These are phyloP conservation scores for Aphaenogaster ashmeadi DNA, from an alignment of 1,140 invertebrate genomes.

Conservation along the genomic window DNA sequence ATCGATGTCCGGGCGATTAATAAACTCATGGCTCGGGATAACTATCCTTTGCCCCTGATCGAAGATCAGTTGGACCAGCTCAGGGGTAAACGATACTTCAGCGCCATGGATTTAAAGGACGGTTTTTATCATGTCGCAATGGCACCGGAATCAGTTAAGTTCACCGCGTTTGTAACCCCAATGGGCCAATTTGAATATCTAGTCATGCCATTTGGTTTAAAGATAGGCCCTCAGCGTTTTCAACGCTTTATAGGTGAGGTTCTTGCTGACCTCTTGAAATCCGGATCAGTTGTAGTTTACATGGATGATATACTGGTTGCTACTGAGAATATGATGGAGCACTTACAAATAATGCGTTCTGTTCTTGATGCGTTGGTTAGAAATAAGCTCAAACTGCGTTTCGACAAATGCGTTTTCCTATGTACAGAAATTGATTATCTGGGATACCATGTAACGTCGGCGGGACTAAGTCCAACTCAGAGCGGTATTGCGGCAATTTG, in stretches of 20 bases:
- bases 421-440: not conserved
- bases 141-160: not conserved
- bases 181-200: slow-evolving; percentile 22
- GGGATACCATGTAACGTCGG: not conserved
- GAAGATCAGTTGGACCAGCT: slow-evolving; percentile 34
- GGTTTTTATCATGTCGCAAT: slow-evolving; percentile 7
- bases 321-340: not conserved
- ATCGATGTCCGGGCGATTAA: slow-evolving; percentile 15
- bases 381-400: not conserved
- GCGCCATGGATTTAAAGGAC: not conserved
- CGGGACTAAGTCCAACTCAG: not conserved
- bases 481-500: not conserved
- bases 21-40: not conserved
- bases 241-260: not conserved
- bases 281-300: not conserved
- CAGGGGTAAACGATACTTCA: not conserved
- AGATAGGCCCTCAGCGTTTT: not conserved
- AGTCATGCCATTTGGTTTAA: slow-evolving; percentile 27
- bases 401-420: not conserved
- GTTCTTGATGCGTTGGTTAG: not conserved
- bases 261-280: not conserved
- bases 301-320: slow-evolving; percentile 26
- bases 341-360: not conserved
- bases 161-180: not conserved
- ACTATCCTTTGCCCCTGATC: slow-evolving; percentile 28